Evolutionary conservation across 2,888 invertebrate species (phyloP), one percentile per base, ranked within the genome.

Genomic region (Sphinx pinastri): DNA sequence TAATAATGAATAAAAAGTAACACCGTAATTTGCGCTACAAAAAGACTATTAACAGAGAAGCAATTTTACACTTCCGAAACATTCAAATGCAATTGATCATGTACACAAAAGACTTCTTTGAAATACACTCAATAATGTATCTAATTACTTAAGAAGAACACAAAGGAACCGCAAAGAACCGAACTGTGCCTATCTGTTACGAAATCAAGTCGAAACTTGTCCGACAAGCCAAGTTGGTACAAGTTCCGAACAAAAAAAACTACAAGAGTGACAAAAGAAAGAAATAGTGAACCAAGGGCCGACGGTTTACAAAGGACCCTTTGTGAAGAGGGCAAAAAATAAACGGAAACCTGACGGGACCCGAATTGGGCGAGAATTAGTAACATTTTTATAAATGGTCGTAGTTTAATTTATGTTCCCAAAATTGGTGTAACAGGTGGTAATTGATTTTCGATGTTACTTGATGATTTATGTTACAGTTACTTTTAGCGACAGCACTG

Each of bases 151-250:
- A 49, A 63, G 19, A 16, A 2, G 63, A 47, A 19, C 16, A 63
- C 63, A 63, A 63, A 60, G 60, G 16, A 45, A 11, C 60, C 60
- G 60, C 60, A 16, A 47, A 13, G 63, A 19, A 13, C 19, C 58
- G 54, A 69, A 60, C 69, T 51, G 52, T 57, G 3, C 13, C 51
- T 54, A 69, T 54, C 69, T 16, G 69, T 69, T 68, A 69, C 54
- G 47, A 63, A 69, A 69, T 69, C 69, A 63, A 60, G 69, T 69
- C 63, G 12, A 19, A 69, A 69, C 69, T 69, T 69, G 69, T 63
- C 45, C 60, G 55, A 55, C 55, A 55, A 55, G 19, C 19, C 63
- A 19, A 69, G 69, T 69, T 63, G 63, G 54, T 63, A 63, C 69
- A 63, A 54, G 63, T 54, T 69, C 25, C 63, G 54, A 54, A 63